Evolutionary conservation across 2,797 vertebrate species (phyloP).

Genomic region (Phrynocephalus forsythii): DNA sequence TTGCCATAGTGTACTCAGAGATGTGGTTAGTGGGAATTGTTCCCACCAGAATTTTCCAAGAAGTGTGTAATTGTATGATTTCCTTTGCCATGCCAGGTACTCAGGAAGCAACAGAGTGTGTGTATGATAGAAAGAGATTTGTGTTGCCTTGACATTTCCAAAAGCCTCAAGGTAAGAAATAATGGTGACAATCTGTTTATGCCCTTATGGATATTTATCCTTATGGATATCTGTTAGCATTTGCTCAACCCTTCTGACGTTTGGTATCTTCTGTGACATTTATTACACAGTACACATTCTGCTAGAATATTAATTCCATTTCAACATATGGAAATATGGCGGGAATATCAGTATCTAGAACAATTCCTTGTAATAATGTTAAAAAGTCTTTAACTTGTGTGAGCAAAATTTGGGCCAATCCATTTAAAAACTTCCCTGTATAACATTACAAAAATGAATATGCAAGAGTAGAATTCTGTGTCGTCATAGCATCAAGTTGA

Average conservation of each 20-base stretch:
- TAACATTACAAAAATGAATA: background rate
- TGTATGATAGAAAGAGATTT: background rate
- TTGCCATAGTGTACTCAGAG: background rate
- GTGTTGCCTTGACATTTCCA: background rate
- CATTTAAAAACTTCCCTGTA: background rate
- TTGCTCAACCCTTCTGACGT: background rate
- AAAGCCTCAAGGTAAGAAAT: background rate
- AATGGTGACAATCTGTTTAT: background rate
- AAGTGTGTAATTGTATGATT: background rate
- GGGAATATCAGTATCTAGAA: background rate
- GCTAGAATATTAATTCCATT: constrained; percentile 5
- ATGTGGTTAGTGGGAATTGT: background rate
- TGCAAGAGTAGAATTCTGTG: constrained; percentile 4
- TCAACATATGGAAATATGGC: background rate
- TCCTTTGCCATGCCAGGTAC: background rate
- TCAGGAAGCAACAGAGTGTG: background rate
- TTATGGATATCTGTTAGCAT: background rate
- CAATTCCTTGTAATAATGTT: background rate
- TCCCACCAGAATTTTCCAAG: background rate
- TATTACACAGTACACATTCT: constrained; percentile 8
- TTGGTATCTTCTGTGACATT: background rate
- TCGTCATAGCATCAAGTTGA: background rate
- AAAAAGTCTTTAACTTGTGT: background rate
- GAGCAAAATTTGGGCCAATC: background rate
- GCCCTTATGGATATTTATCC: background rate